A percentile compares a stretch with the other conserved stretches of the same genome.
phyloP scores from a whole-genome alignment of 2,888 invertebrate species.

The Catocala fraxini region DNA sequence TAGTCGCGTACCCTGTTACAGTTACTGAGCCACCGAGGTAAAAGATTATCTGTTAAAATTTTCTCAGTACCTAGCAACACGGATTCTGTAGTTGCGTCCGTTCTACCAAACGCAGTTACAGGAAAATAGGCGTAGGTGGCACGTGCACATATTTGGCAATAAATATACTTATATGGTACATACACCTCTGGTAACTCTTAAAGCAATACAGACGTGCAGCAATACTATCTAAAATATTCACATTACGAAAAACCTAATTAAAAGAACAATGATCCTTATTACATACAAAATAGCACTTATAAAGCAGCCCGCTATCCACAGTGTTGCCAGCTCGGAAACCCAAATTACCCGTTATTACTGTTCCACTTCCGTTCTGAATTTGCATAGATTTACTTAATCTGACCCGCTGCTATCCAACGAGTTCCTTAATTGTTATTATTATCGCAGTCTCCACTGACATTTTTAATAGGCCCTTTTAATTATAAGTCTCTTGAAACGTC shows the following conservation, averaged over 20 bases:
- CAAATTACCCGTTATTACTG: conserved; percentile 65
- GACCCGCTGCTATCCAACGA: conserved; percentile 62
- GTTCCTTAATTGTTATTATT: conserved; percentile 67
- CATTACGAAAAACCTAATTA: neutral
- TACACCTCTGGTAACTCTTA: too few species aligned
- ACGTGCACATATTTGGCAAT: too few species aligned
- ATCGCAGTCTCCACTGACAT: conserved; percentile 58
- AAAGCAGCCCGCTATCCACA: conserved; percentile 39
- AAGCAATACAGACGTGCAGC: too few species aligned
- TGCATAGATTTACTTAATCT: conserved; percentile 74
- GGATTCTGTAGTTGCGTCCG: too few species aligned
- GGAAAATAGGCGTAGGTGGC: too few species aligned
- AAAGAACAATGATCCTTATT: conserved; percentile 5
- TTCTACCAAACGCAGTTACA: too few species aligned
- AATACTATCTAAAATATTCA: too few species aligned
- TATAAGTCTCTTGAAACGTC: conserved; percentile 50
- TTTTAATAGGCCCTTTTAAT: conserved; percentile 67
- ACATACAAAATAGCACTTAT: conserved; percentile 11
- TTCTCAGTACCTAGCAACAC: too few species aligned
- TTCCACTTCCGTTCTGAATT: conserved; percentile 56
- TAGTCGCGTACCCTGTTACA: too few species aligned
- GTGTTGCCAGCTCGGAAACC: conserved; percentile 55
- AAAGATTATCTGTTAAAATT: too few species aligned
- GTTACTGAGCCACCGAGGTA: too few species aligned
- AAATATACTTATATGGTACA: too few species aligned